A percentile compares a stretch with the other conserved stretches of the same genome.
Evolutionary conservation across 2,888 invertebrate species (phyloP).

Genomic region (Apotomis capreana): DNA sequence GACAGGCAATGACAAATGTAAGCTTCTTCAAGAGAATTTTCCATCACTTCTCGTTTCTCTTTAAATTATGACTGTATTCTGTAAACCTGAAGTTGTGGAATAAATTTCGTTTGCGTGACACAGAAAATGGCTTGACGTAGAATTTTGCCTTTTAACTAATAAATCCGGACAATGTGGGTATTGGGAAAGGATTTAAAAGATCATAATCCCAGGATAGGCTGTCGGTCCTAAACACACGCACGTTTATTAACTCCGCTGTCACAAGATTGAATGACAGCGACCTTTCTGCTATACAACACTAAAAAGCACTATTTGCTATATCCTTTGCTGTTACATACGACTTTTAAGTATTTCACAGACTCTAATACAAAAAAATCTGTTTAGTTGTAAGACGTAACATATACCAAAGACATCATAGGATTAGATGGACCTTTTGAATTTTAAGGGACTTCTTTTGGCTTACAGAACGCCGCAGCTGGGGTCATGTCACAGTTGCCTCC

Average conservation of each 20-base stretch:
- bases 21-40: too few relatives aligned
- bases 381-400: not conserved
- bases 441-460: not conserved
- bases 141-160: not conserved
- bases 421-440: not conserved
- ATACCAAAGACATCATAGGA: not conserved
- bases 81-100: too few relatives aligned
- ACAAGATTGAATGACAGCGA: constrained; percentile 8
- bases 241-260: constrained; percentile 24
- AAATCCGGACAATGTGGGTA: not conserved
- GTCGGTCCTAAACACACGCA: constrained; percentile 8
- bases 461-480: not conserved
- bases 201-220: not conserved
- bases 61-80: too few relatives aligned
- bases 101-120: not conserved
- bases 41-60: too few relatives aligned
- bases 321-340: not conserved
- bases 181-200: not conserved
- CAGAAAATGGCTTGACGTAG: not conserved
- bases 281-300: not conserved
- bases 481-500: not conserved
- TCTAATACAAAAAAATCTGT: not conserved
- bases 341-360: not conserved
- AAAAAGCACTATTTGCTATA: not conserved
- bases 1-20: too few relatives aligned